phyloP scores from a whole-genome alignment of 2,888 invertebrate genomes.

The Carterocephalus palaemon region DNA sequence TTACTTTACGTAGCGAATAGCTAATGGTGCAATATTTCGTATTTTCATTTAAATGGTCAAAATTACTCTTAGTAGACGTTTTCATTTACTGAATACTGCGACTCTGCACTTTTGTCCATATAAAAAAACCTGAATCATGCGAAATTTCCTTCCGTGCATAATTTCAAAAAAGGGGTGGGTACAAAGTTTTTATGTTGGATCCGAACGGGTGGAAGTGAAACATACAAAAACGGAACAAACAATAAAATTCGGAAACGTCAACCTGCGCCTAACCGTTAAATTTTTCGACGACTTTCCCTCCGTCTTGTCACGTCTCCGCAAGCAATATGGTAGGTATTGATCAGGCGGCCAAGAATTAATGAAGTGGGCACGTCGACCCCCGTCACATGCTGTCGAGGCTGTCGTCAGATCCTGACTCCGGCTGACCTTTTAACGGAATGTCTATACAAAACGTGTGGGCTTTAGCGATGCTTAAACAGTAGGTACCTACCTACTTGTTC shows the following conservation, averaged over 20 bases:
- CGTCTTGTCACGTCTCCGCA: constrained; percentile 27
- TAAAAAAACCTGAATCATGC: too few species aligned
- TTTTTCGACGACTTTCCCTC: constrained; percentile 15
- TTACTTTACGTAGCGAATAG: too few species aligned
- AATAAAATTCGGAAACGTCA: background rate
- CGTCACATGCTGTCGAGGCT: constrained; percentile 53
- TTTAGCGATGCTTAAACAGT: constrained; percentile 28
- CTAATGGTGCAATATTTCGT: too few species aligned
- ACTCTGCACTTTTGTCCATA: too few species aligned
- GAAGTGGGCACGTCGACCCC: constrained; percentile 75
- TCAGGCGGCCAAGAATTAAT: constrained; percentile 71
- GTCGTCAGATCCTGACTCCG: constrained; percentile 48
- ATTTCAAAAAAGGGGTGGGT: too few species aligned
- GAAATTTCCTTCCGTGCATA: too few species aligned
- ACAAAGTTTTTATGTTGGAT: too few species aligned
- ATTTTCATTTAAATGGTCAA: too few species aligned
- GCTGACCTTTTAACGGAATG: constrained; percentile 58
- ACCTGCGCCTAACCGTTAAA: constrained; percentile 1
- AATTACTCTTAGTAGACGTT: too few species aligned
- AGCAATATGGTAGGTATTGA: constrained; percentile 55
- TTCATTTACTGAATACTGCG: too few species aligned
- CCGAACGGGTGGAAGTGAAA: too few species aligned
- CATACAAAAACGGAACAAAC: too few species aligned
- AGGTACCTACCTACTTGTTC: constrained; percentile 15
- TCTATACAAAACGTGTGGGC: constrained; percentile 61